These are phyloP conservation scores for Perithous albicinctus DNA, from an alignment of 2,888 invertebrate species.

Conservation along the genomic window DNA sequence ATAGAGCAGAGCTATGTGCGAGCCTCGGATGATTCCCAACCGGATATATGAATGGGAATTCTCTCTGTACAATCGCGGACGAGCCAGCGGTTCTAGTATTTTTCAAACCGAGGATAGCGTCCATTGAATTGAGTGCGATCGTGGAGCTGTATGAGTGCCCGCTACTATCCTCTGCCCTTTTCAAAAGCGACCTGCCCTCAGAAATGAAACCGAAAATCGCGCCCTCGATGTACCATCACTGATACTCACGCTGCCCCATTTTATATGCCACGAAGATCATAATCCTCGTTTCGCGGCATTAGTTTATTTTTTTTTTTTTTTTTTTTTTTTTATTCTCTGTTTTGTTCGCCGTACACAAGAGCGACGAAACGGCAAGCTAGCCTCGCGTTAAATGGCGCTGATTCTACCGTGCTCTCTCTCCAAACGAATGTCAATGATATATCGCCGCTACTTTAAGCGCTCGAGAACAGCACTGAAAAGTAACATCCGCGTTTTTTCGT, in stretches of 20 bases:
- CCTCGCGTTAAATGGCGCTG: constrained; percentile 11
- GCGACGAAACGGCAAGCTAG: constrained; percentile 22
- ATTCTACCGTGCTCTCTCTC: not conserved
- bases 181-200: constrained; percentile 7
- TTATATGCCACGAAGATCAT: constrained; percentile 11
- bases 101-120: constrained; percentile 19
- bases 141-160: not conserved
- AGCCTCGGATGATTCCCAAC: not conserved
- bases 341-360: constrained; percentile 26
- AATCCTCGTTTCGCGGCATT: constrained; percentile 17
- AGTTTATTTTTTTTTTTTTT: not conserved
- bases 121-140: constrained; percentile 35
- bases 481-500: not conserved
- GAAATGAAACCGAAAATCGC: constrained; percentile 42
- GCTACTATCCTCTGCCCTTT: constrained; percentile 25
- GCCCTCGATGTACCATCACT: constrained; percentile 4
- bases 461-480: constrained; percentile 16
- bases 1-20: constrained; percentile 4
- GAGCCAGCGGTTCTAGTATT: constrained; percentile 10
- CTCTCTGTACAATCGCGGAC: not conserved
- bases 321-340: constrained; percentile 7
- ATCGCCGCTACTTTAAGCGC: constrained; percentile 20
- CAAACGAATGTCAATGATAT: constrained; percentile 34
- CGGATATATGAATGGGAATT: constrained; percentile 17
- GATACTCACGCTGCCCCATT: not conserved